Conservation (phyloP, 2,888 invertebrate species). For the Latheticus oryzae region DNA sequence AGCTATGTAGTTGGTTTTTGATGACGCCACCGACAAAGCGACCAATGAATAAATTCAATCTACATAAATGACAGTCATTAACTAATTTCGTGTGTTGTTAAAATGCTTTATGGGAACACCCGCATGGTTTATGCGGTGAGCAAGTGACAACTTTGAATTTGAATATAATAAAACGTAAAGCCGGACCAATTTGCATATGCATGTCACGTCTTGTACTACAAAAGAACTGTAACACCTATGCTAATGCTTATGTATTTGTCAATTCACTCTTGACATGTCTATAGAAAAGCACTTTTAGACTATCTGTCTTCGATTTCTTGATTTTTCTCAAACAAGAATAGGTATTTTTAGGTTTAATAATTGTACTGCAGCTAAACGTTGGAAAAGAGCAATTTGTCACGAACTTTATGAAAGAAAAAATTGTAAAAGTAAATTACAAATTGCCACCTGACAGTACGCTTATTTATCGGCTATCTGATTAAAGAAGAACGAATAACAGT, state of each 20-base stretch:
- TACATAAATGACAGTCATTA: slow-evolving; percentile 33
- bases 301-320: background rate
- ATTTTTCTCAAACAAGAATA: background rate
- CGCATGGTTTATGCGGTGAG: slow-evolving; percentile 37
- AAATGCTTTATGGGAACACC: slow-evolving; percentile 38
- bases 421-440: slow-evolving; percentile 23
- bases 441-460: slow-evolving; percentile 30
- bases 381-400: slow-evolving; percentile 29
- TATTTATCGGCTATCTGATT: slow-evolving; percentile 27
- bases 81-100: slow-evolving; percentile 34
- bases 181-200: slow-evolving; percentile 48
- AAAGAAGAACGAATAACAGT: slow-evolving; percentile 25
- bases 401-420: too few species aligned
- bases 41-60: slow-evolving; percentile 10
- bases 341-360: too few species aligned
- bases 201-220: slow-evolving; percentile 49
- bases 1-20: background rate
- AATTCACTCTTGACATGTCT: slow-evolving; percentile 40
- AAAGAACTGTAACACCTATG: slow-evolving; percentile 52
- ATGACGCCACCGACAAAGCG: slow-evolving; percentile 10
- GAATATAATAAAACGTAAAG: slow-evolving; percentile 52
- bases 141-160: slow-evolving; percentile 40
- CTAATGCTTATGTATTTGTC: slow-evolving; percentile 48
- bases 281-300: slow-evolving; percentile 20
- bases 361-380: too few species aligned